phyloP scores from a whole-genome alignment of 2,888 invertebrate genomes.

The Drosophila vallismaia region DNA sequence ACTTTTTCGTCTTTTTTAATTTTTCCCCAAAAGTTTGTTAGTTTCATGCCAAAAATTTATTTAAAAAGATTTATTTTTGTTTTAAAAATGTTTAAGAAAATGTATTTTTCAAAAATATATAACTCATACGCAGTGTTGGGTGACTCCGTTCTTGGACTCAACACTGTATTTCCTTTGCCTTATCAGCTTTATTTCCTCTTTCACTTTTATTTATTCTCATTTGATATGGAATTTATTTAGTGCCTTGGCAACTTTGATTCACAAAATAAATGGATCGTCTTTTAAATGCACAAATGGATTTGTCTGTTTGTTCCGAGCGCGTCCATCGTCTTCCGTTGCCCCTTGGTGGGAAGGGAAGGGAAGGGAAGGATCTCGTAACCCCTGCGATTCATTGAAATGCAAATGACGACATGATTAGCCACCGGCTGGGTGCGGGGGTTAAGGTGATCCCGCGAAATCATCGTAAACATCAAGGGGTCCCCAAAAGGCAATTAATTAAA shows the following conservation, averaged over 20 bases:
- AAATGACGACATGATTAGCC: constrained; percentile 62
- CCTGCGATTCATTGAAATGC: constrained; percentile 20
- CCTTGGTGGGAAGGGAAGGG: not conserved
- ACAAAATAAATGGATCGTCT: constrained; percentile 51
- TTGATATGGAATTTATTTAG: not conserved
- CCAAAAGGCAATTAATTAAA: constrained; percentile 68
- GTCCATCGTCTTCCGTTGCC: too few species aligned
- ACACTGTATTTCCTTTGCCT: constrained; percentile 10
- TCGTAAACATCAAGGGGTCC: constrained; percentile 44
- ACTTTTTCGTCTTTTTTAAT: not conserved
- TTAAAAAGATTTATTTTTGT: too few species aligned
- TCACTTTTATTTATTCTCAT: constrained; percentile 9
- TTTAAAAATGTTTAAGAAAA: too few species aligned
- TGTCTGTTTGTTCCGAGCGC: constrained; percentile 32
- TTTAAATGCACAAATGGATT: constrained; percentile 56
- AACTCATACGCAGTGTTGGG: not conserved
- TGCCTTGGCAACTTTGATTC: constrained; percentile 43
- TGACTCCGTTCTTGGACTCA: not conserved
- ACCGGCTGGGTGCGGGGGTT: constrained; percentile 3
- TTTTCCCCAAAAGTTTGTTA: not conserved
- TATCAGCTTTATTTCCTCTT: constrained; percentile 38
- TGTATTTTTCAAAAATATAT: not conserved
- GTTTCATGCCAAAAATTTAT: too few species aligned
- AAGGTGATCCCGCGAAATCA: constrained; percentile 16
- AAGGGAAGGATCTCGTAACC: not conserved